Conservation (phyloP, 2,797 vertebrate genomes). For the Cyclopterus lumpus region DNA sequence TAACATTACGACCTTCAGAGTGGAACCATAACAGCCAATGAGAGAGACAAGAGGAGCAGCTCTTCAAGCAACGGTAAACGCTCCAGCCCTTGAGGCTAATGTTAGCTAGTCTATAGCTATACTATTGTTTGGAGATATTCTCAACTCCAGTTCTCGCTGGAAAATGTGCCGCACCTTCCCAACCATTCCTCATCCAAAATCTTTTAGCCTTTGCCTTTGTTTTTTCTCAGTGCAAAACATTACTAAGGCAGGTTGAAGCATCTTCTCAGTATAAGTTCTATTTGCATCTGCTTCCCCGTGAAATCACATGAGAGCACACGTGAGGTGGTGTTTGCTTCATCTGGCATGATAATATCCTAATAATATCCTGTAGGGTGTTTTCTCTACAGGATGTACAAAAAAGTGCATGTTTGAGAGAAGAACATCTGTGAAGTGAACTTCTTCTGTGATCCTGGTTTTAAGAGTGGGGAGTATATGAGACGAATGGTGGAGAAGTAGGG, state of each 20-base stretch:
- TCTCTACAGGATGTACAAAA: not conserved
- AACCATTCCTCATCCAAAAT: too few relatives aligned
- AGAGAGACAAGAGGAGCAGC: too few relatives aligned
- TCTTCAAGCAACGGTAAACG: too few relatives aligned
- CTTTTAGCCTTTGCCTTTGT: too few relatives aligned
- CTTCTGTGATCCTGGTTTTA: not conserved
- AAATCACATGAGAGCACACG: not conserved
- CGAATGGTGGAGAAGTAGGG: not conserved
- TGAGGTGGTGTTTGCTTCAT: not conserved
- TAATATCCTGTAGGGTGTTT: not conserved
- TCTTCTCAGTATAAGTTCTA: not conserved
- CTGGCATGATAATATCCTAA: not conserved
- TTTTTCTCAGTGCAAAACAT: not conserved
- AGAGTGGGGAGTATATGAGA: not conserved
- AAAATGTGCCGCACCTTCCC: too few relatives aligned
- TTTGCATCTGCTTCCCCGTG: not conserved
- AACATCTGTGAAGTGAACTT: not conserved
- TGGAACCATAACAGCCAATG: too few relatives aligned
- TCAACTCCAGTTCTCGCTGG: too few relatives aligned
- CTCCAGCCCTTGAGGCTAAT: too few relatives aligned
- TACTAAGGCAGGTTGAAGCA: not conserved
- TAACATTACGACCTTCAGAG: too few relatives aligned
- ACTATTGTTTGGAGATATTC: too few relatives aligned
- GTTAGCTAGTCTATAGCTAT: too few relatives aligned
- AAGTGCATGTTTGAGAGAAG: not conserved